Evolutionary conservation across 2,113 vertebrate genomes (phyloP), one percentile per base, ranked within the genome.

Genomic region (Anguilla japonica): DNA sequence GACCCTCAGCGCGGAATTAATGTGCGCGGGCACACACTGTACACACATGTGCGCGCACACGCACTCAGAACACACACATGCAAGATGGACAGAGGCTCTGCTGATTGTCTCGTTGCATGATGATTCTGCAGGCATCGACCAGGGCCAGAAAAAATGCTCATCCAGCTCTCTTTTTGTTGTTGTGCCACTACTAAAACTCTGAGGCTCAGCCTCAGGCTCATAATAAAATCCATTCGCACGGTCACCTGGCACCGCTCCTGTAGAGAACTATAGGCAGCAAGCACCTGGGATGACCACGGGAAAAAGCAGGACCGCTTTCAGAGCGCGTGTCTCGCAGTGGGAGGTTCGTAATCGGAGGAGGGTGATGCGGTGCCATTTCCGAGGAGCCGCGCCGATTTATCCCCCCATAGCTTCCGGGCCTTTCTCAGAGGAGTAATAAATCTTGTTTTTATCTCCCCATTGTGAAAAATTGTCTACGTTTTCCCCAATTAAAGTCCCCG

Each of bases 211-310:
- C 81, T 83, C 81, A 50, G 50, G 75, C n/a, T 46, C 71, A 63
- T 75, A 67, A 86, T 34, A 84, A 60, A 88, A 88, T 82, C 79
- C n/a, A 78, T 67, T 79, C 46, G 57, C 56, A 50, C 56, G 50
- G 29, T 29, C 71, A 75, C n/a, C 71, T 81, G 8, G 29, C 20
- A 6, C 41, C 7, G 39, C 81, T 56, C 41, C 43, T 3, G 79
- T 34, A 13, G 71, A 34, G 9, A 29, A 34, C 8, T 34, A 75
- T 13, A 29, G 20, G 79, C n/a, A 78, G 63, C 63, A 67, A 84
- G 43, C 75, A 41, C 40, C 39, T 81, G 39, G 80, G 15, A 41
- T 43, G 39, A 8, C 41, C 40, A 16, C 8, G 41, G 15, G 8
- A 41, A 81, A 26, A 79, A 81, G 13, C 39, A 6, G 18, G 18